These are phyloP conservation scores for Apis dorsata DNA, from an alignment of 1,140 invertebrate genomes.

Conservation along the genomic window DNA sequence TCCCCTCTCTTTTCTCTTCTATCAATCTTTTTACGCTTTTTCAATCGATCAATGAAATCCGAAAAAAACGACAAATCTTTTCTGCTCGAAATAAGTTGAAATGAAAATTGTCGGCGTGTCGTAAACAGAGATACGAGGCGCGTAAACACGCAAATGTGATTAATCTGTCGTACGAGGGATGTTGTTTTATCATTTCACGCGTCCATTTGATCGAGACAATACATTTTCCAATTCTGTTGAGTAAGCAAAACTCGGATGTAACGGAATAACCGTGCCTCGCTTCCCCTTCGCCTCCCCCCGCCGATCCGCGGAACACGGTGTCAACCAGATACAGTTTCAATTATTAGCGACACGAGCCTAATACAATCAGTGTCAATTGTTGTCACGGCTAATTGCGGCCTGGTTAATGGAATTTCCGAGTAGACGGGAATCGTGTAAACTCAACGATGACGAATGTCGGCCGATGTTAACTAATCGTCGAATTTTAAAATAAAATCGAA, in stretches of 20 bases:
- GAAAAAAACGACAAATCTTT: too few species aligned
- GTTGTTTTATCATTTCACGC: background rate
- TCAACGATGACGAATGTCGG: constrained; percentile 6
- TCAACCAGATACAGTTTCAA: constrained; percentile 34
- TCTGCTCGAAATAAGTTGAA: background rate
- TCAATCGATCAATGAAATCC: too few species aligned
- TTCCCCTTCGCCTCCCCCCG: too few species aligned
- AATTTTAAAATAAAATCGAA: background rate
- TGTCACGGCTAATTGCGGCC: constrained; percentile 41
- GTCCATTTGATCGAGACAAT: background rate
- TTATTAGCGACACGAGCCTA: constrained; percentile 46
- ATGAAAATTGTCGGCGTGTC: background rate
- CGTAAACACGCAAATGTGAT: background rate
- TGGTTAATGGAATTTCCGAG: constrained; percentile 61
- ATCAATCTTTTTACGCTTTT: too few species aligned
- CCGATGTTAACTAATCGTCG: background rate
- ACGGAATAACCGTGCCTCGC: background rate
- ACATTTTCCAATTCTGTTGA: constrained; percentile 3
- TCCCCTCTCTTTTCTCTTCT: background rate
- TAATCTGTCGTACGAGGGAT: background rate
- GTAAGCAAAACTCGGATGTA: background rate
- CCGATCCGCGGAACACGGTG: background rate
- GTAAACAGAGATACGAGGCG: background rate
- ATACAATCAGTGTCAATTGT: constrained; percentile 58
- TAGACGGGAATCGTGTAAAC: constrained; percentile 29